Percentiles rank a stretch among this genome's conserved stretches.
Evolutionary conservation across 1,140 invertebrate species (phyloP).

Genomic region (Catajapyx aquilonaris): DNA sequence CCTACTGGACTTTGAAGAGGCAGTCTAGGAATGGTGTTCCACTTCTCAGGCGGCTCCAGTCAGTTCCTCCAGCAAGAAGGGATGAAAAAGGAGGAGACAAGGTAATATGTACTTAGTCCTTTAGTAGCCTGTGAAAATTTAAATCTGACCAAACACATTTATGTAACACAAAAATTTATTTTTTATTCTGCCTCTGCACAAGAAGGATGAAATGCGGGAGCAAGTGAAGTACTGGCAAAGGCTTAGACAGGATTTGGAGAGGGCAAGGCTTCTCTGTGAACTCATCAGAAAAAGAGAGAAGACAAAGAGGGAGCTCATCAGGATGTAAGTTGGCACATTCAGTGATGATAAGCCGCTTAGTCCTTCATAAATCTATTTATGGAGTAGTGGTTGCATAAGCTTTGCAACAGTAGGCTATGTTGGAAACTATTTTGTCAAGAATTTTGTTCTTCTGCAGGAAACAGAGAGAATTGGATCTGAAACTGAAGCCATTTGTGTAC

Average conservation of each 20-base stretch:
- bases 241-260: conserved; percentile 80
- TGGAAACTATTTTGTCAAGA: too few relatives aligned
- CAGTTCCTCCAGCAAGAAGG: conserved; percentile 21
- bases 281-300: conserved; percentile 88
- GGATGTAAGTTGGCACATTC: conserved; percentile 39
- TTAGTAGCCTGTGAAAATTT: not conserved
- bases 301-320: conserved; percentile 70
- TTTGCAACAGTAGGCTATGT: too few relatives aligned
- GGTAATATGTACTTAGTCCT: conserved; percentile 3
- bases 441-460: conserved; percentile 26
- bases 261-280: conserved; percentile 79
- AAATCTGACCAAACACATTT: not conserved
- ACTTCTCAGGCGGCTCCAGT: conserved; percentile 64
- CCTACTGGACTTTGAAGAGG: conserved; percentile 90
- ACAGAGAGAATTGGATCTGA: conserved; percentile 55
- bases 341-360: too few relatives aligned
- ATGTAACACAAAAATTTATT: not conserved
- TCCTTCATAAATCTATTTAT: too few relatives aligned
- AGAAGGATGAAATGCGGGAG: conserved; percentile 43
- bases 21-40: conserved; percentile 91
- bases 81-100: conserved; percentile 13
- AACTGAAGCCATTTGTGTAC: conserved; percentile 59
- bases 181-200: conserved; percentile 3
- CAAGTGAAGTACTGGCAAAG: conserved; percentile 90
- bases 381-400: too few relatives aligned